Percentiles rank a stretch among this genome's conserved stretches.
Evolutionary conservation across 2,888 invertebrate genomes (phyloP).

Genomic region (Elmis aenea): DNA sequence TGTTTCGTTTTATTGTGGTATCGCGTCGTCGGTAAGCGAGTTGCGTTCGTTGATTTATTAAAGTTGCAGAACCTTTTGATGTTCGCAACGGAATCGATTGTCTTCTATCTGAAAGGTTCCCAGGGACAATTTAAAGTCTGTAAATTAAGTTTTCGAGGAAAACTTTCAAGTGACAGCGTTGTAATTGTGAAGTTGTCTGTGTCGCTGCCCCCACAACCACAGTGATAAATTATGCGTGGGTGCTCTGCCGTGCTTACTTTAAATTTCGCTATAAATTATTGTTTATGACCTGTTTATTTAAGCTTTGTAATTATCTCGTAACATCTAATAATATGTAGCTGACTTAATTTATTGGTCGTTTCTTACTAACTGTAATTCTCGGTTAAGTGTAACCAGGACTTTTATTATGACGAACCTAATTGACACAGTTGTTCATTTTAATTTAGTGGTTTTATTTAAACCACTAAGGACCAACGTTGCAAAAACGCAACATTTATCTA

Average conservation of each 20-base stretch:
- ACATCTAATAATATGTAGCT: too few species aligned
- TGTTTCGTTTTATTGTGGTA: too few species aligned
- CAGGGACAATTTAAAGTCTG: constrained; percentile 37
- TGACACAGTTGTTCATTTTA: too few species aligned
- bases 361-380: too few species aligned
- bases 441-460: too few species aligned
- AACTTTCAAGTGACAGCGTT: constrained; percentile 36
- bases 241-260: constrained; percentile 22
- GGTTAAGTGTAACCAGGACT: too few species aligned
- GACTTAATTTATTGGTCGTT: too few species aligned
- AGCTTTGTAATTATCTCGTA: too few species aligned
- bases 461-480: too few species aligned
- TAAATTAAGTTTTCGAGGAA: constrained; percentile 37
- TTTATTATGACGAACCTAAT: too few species aligned
- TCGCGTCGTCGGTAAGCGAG: too few species aligned
- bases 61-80: constrained; percentile 22
- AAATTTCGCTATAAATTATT: constrained; percentile 30
- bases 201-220: constrained; percentile 24
- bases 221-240: constrained; percentile 30
- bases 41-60: constrained; percentile 10
- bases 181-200: constrained; percentile 38
- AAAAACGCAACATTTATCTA: too few species aligned
- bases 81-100: constrained; percentile 30
- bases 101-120: constrained; percentile 35
- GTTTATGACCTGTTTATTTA: constrained; percentile 24